These are phyloP conservation scores for Hippoglossus stenolepis DNA, from an alignment of 2,113 vertebrate genomes.

Conservation along the genomic window DNA sequence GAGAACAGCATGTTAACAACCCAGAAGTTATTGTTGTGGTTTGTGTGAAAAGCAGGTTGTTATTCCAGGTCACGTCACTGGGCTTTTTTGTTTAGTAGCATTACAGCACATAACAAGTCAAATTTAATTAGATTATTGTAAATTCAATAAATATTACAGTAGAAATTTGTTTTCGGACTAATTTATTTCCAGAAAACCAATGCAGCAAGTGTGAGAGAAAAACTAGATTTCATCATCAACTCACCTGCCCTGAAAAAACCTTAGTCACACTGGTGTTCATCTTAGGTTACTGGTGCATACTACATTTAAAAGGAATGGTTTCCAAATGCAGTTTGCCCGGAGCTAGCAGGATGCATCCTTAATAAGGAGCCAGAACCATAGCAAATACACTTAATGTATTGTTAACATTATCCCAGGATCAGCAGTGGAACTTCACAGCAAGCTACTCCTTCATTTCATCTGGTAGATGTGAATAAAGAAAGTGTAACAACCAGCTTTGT, in stretches of 20 bases:
- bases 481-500: slow-evolving; percentile 46
- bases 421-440: slow-evolving; percentile 27
- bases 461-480: slow-evolving; percentile 48
- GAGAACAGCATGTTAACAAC: neutral
- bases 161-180: too few relatives aligned
- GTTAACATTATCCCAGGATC: slow-evolving; percentile 27
- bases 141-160: neutral
- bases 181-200: too few relatives aligned
- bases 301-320: slow-evolving; percentile 36
- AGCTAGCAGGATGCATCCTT: slow-evolving; percentile 36
- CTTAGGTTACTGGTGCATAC: slow-evolving; percentile 24
- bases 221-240: neutral
- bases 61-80: neutral
- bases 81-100: neutral
- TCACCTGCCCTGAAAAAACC: slow-evolving; percentile 21
- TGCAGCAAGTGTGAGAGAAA: neutral
- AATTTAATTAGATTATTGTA: neutral
- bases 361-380: slow-evolving; percentile 34
- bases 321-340: slow-evolving; percentile 21
- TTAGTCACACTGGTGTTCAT: slow-evolving; percentile 30
- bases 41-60: neutral
- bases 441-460: slow-evolving; percentile 36
- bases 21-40: neutral
- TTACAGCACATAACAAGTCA: too few relatives aligned
- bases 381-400: slow-evolving; percentile 39